Conservation (phyloP, 1,140 invertebrate species). For the Conus betulinus region DNA sequence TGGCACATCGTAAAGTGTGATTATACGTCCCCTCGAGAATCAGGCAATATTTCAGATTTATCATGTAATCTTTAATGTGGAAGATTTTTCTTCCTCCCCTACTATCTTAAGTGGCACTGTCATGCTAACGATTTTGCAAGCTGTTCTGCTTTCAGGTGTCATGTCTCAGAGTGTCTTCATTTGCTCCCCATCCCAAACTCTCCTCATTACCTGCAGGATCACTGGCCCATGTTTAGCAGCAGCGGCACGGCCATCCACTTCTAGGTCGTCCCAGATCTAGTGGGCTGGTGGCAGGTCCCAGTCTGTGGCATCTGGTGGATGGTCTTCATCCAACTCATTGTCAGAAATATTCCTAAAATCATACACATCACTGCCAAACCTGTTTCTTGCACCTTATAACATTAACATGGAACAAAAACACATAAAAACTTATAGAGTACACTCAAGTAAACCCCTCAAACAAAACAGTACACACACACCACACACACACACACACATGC, state of each 20-base stretch:
- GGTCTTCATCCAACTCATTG: conserved; percentile 44
- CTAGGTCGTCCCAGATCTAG: conserved; percentile 76
- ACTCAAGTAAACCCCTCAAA: no score
- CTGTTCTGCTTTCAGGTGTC: no score
- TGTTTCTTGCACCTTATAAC: no score
- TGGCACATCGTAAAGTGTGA: no score
- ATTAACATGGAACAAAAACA: background rate
- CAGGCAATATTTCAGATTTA: no score
- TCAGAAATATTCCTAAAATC: background rate
- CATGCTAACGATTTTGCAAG: no score
- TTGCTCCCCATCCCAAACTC: background rate
- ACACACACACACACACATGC: conserved; percentile 19
- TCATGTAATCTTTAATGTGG: no score
- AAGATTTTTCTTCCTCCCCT: no score
- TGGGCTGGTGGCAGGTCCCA: conserved; percentile 61
- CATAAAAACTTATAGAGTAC: background rate
- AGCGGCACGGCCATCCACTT: conserved; percentile 88
- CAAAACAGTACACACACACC: background rate
- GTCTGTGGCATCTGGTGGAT: conserved; percentile 40
- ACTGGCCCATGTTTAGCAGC: conserved; percentile 92
- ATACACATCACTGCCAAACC: no score
- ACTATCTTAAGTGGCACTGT: background rate
- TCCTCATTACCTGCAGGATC: conserved; percentile 81
- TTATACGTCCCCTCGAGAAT: no score
- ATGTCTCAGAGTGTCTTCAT: no score